Base-by-base conservation (phyloP, 2,113 vertebrate genomes). In the Gnathochromis pfefferi region DNA sequence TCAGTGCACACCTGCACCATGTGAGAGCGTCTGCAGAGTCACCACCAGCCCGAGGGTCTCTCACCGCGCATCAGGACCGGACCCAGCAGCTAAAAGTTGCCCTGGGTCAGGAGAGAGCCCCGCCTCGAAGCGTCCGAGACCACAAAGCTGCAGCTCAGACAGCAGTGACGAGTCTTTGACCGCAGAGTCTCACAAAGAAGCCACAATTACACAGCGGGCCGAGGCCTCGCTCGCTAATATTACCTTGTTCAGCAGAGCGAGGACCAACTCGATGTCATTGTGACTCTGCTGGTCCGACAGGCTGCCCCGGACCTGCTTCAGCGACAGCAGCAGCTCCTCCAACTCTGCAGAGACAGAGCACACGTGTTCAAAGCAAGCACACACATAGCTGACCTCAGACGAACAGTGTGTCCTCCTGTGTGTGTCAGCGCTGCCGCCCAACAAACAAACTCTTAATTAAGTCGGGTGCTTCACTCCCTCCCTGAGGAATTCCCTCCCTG, bases 281-380 rank as follows among this genome's bases (percentile, higher is more conserved):
- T 99, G 98, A 96, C 98, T 99, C 96, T 99, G 98, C 94, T 97
- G 95, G 95, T 99, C 99, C 54, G 97, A 94, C 94, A 99, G 96
- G 90, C 97, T 92, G 75, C 98, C 97, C 23, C 98, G 97, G 90
- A 99, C 97, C 90, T 99, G 98, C 95, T 98, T 99, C 95, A 99
- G 96, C 23, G 98, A 99, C 95, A 97, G 96, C 94, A 99, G 95
- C 91, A 99, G 93, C 85, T 99, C 98, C 96, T 99, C 98, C 94
- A 99, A 94, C 93, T 99, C 98, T 99, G 96, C 63, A 82, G 16
- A 28, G 87, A 28, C 73, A 60, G 88, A 23, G 70, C 16, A 88
- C n/a, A 65, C 3, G 14, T 55, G 12, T 28, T 33, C 9, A 65
- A 11, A 35, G 58, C 31, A 35, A 35, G 10, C 60, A 65, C 60